These are phyloP conservation scores for Cyclina sinensis DNA, from an alignment of 1,140 invertebrate species.

Conservation along the genomic window DNA sequence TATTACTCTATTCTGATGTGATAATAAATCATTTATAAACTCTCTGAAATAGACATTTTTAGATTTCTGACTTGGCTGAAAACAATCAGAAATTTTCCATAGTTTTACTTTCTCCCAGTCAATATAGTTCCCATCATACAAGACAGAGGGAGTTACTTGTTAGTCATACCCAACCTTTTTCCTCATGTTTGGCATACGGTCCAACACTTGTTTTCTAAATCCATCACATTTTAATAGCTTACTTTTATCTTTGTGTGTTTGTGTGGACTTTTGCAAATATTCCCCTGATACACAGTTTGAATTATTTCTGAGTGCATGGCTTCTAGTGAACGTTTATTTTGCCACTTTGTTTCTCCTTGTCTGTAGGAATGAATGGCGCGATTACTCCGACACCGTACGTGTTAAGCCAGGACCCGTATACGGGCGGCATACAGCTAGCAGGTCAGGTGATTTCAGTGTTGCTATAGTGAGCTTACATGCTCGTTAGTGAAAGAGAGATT, in stretches of 20 bases:
- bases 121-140: too few relatives aligned
- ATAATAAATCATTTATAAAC: too few relatives aligned
- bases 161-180: too few relatives aligned
- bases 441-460: slow-evolving; percentile 75
- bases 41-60: too few relatives aligned
- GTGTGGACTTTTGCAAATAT: neutral
- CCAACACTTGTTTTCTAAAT: too few relatives aligned
- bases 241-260: neutral
- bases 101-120: too few relatives aligned
- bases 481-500: slow-evolving; percentile 12
- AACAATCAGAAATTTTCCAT: too few relatives aligned
- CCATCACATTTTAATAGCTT: too few relatives aligned
- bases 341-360: slow-evolving; percentile 84
- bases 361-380: slow-evolving; percentile 87
- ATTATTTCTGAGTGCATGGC: slow-evolving; percentile 76
- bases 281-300: slow-evolving; percentile 3
- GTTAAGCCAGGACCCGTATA: slow-evolving; percentile 91
- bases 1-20: too few relatives aligned
- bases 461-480: slow-evolving; percentile 27
- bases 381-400: slow-evolving; percentile 92
- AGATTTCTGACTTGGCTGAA: too few relatives aligned
- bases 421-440: slow-evolving; percentile 84
- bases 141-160: too few relatives aligned
- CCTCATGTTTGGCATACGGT: too few relatives aligned
- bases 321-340: slow-evolving; percentile 71